Conservation (phyloP, 92 coral and sea anemone species). For the Porites lobata region DNA sequence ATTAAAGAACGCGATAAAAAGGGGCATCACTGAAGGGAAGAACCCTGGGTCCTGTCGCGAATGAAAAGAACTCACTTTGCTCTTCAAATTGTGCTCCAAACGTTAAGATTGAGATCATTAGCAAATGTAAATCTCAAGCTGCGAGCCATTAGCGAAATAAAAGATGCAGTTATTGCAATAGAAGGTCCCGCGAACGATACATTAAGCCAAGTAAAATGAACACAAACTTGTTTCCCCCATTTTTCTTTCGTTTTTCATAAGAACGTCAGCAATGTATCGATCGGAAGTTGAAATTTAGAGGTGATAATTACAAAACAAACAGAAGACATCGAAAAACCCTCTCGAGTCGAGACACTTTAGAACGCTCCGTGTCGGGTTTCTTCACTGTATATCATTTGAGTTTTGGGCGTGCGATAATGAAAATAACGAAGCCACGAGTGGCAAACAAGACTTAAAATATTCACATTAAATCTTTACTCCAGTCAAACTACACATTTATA, state of each 20-base stretch:
- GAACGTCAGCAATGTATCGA: background rate
- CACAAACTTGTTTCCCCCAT: background rate
- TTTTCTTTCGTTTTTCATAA: background rate
- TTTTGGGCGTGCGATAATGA: constrained; percentile 39
- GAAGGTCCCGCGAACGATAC: constrained; percentile 16
- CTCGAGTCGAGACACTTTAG: background rate
- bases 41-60: background rate
- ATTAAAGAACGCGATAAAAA: constrained; percentile 1
- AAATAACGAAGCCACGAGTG: constrained; percentile 14
- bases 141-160: constrained; percentile 41
- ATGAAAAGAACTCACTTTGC: background rate
- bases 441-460: constrained; percentile 23
- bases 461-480: constrained; percentile 20
- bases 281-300: constrained; percentile 42
- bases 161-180: constrained; percentile 29
- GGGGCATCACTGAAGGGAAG: constrained; percentile 15
- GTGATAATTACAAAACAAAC: constrained; percentile 49
- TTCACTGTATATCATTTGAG: constrained; percentile 2
- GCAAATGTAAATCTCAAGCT: constrained; percentile 37
- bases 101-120: constrained; percentile 41
- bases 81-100: constrained; percentile 22
- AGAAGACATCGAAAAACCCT: constrained; percentile 25
- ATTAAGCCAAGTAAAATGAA: constrained; percentile 21
- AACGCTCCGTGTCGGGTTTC: constrained; percentile 41
- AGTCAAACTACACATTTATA: background rate